These are phyloP conservation scores for Hecatera dysodea DNA, from an alignment of 2,888 invertebrate species.

Conservation along the genomic window DNA sequence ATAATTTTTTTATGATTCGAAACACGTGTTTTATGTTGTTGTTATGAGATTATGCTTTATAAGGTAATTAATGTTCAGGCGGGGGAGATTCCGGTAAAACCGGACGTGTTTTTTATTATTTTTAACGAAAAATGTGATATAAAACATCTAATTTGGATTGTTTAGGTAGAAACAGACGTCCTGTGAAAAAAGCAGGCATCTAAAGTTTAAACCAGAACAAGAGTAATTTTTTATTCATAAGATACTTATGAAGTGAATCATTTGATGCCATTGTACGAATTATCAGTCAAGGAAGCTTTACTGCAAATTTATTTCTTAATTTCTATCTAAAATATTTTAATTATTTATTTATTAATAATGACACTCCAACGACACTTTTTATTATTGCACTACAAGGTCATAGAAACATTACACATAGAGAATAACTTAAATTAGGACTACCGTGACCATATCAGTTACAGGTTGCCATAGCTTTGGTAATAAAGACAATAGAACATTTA, in stretches of 20 bases:
- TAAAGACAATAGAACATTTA: slow-evolving; percentile 10
- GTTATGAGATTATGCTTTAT: slow-evolving; percentile 42
- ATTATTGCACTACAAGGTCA: too few species aligned
- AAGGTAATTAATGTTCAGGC: slow-evolving; percentile 33
- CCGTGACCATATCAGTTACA: too few species aligned
- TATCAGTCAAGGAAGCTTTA: background rate
- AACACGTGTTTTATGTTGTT: slow-evolving; percentile 30
- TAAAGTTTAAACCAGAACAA: background rate
- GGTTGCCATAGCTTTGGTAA: too few species aligned
- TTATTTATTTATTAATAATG: too few species aligned
- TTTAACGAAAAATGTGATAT: slow-evolving; percentile 17
- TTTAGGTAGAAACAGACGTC: slow-evolving; percentile 21
- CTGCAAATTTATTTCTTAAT: slow-evolving; percentile 3
- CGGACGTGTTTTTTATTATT: slow-evolving; percentile 35
- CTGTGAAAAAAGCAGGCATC: background rate
- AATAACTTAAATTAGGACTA: too few species aligned
- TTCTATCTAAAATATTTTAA: slow-evolving; percentile 2
- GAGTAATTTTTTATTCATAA: too few species aligned
- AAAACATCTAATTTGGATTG: background rate
- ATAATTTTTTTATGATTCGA: background rate
- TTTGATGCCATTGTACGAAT: background rate
- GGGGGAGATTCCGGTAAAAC: slow-evolving; percentile 22
- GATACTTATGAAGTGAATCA: background rate
- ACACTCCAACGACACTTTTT: too few species aligned
- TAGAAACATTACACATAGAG: too few species aligned